These are phyloP conservation scores for Polyommatus icarus DNA, from an alignment of 2,888 invertebrate genomes.

Conservation along the genomic window DNA sequence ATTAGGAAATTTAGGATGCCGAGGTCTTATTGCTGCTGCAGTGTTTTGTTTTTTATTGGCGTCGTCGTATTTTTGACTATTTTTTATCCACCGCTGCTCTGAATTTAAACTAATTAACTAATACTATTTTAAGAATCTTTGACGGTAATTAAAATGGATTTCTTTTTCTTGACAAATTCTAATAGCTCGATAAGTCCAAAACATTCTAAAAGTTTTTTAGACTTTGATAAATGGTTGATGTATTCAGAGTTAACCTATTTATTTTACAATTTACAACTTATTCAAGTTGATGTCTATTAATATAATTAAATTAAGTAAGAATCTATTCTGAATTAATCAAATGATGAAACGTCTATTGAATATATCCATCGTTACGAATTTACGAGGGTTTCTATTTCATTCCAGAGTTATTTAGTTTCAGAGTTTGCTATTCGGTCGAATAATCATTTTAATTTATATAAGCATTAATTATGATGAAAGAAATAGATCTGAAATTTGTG, in stretches of 20 bases:
- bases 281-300: not conserved
- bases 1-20: not conserved
- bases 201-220: not conserved
- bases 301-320: constrained; percentile 1
- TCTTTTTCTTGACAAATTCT: too few relatives aligned
- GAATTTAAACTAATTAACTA: not conserved
- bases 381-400: not conserved
- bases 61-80: not conserved
- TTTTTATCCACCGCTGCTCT: not conserved
- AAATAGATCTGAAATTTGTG: not conserved
- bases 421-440: not conserved
- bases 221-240: not conserved
- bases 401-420: not conserved
- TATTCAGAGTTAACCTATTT: not conserved
- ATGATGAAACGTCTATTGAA: not conserved
- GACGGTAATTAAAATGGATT: too few relatives aligned
- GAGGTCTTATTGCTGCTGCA: not conserved
- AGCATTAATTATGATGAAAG: not conserved
- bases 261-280: not conserved
- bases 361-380: not conserved
- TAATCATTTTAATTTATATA: not conserved
- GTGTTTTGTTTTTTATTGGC: not conserved
- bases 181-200: too few relatives aligned
- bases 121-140: too few relatives aligned
- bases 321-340: not conserved